Percentiles rank a stretch among this genome's conserved stretches.
These are phyloP conservation scores for Parascotia fuliginaria DNA, from an alignment of 2,888 invertebrate species.

Conservation along the genomic window DNA sequence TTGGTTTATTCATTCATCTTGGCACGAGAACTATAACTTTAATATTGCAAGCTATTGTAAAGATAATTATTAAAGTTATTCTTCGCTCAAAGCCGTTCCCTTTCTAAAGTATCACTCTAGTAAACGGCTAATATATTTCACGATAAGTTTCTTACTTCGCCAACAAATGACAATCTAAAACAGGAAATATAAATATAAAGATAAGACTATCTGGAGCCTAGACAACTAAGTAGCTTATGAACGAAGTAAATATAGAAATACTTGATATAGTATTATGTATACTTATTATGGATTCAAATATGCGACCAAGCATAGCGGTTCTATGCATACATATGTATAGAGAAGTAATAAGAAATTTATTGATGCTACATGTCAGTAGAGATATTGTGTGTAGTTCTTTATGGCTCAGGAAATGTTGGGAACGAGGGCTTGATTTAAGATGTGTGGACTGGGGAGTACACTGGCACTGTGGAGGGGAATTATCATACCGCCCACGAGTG, in stretches of 20 bases:
- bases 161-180: slow-evolving; percentile 13
- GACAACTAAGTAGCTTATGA: slow-evolving; percentile 16
- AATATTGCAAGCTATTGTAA: not conserved
- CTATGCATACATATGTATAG: slow-evolving; percentile 43
- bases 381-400: slow-evolving; percentile 41
- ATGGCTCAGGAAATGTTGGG: slow-evolving; percentile 40
- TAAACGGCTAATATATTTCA: not conserved
- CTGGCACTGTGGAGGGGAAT: slow-evolving; percentile 15
- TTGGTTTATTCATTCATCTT: not conserved
- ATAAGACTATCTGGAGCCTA: slow-evolving; percentile 15
- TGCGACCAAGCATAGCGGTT: slow-evolving; percentile 47
- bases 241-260: slow-evolving; percentile 37
- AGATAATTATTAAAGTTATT: not conserved
- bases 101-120: not conserved
- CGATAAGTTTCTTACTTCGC: not conserved
- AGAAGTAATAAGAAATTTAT: slow-evolving; percentile 36
- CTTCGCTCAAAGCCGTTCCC: not conserved
- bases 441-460: slow-evolving; percentile 19
- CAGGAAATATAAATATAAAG: slow-evolving; percentile 22
- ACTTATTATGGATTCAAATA: slow-evolving; percentile 56
- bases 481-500: slow-evolving; percentile 23
- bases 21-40: not conserved
- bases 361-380: slow-evolving; percentile 21
- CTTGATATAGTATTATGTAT: slow-evolving; percentile 39
- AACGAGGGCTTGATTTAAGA: slow-evolving; percentile 34